A percentile compares a stretch with the other conserved stretches of the same genome.
Conservation (phyloP, 2,113 vertebrate genomes). For the Steatornis caripensis region DNA sequence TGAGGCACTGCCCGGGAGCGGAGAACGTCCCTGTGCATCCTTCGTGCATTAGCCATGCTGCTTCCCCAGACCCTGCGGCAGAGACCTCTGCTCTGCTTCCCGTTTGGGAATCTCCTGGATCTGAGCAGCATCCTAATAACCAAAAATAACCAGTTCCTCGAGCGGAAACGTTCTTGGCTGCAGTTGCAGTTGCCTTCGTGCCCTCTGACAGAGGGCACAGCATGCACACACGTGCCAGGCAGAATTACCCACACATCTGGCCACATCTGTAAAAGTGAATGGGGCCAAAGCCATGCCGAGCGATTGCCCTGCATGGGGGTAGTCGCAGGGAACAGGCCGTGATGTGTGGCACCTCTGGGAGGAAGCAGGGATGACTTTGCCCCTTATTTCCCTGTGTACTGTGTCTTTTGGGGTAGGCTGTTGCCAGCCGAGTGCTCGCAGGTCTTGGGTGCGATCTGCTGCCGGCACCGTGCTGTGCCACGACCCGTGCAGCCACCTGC, state of each 20-base stretch:
- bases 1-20: slow-evolving; percentile 16
- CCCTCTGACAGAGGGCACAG: background rate
- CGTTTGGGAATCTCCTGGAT: fast-evolving
- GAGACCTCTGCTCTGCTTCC: background rate
- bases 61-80: background rate
- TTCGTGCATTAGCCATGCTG: background rate
- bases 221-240: fast-evolving
- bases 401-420: background rate
- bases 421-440: background rate
- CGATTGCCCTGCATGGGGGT: background rate
- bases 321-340: fast-evolving
- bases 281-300: background rate
- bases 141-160: background rate
- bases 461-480: no score
- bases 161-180: background rate
- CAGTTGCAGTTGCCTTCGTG: background rate
- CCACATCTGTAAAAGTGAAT: background rate
- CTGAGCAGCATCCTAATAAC: background rate
- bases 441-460: background rate
- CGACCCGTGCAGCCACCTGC: fast-evolving
- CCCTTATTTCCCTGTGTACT: fast-evolving
- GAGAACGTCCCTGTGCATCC: fast-evolving
- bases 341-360: background rate
- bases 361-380: background rate
- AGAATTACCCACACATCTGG: background rate